These are phyloP conservation scores for Proisotoma minuta DNA, from an alignment of 2,888 invertebrate species.

Conservation along the genomic window DNA sequence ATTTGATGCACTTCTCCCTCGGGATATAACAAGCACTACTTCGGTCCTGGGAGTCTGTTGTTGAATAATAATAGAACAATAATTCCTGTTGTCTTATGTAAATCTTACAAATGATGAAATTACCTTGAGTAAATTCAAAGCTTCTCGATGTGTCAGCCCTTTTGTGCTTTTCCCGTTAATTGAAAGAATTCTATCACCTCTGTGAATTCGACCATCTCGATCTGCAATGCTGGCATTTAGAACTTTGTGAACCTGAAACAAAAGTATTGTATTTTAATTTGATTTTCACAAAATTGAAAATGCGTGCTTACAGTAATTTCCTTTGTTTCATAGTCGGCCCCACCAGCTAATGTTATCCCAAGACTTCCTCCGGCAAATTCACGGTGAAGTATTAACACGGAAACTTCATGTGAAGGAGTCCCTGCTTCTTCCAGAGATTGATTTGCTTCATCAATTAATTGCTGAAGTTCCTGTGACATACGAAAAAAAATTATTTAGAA, in stretches of 20 bases:
- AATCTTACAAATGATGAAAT: too few relatives aligned
- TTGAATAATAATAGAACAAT: constrained; percentile 3
- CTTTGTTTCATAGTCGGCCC: constrained; percentile 84
- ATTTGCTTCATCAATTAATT: constrained; percentile 63
- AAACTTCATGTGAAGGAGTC: constrained; percentile 55
- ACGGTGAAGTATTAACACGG: constrained; percentile 63
- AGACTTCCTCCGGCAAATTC: constrained; percentile 69
- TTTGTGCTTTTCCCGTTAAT: constrained; percentile 80
- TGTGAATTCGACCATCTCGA: constrained; percentile 75
- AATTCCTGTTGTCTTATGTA: background rate
- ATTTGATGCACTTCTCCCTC: constrained; percentile 54
- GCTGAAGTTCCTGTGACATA: constrained; percentile 57
- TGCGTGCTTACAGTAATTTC: constrained; percentile 70
- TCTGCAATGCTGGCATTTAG: constrained; percentile 79
- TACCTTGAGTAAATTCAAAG: constrained; percentile 81
- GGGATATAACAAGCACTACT: constrained; percentile 70
- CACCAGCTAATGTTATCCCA: constrained; percentile 82
- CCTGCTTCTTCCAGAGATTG: constrained; percentile 60
- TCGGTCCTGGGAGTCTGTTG: constrained; percentile 71
- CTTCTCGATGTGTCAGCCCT: constrained; percentile 80
- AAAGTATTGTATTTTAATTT: background rate
- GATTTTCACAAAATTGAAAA: background rate
- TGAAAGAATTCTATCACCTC: constrained; percentile 80
- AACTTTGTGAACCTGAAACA: constrained; percentile 74
- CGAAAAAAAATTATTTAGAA: background rate